Base-by-base conservation (phyloP, 2,113 vertebrate genomes). In the Illadopsis cleaveri region DNA sequence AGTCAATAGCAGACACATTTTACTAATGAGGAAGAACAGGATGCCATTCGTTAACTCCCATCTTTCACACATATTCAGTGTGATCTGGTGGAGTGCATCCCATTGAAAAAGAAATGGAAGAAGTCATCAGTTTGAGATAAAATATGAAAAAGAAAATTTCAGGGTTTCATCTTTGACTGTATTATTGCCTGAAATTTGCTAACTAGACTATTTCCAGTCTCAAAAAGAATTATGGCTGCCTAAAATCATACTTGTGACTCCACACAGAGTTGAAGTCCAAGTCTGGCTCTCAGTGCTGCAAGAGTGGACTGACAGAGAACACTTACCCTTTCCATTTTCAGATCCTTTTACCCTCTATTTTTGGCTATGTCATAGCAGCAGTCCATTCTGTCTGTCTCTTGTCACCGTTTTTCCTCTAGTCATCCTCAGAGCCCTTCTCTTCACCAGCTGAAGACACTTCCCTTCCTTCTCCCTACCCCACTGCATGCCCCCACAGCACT, bases 21-120 rank as follows among this genome's bases (percentile, higher is more conserved):
- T 94, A 82, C 38, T 95, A 95, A 88, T 60, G 51, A 94, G 51
- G n/a, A 60, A 88, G 84, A 95, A 91, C 56, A 93, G 73, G 75
- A 94, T 93, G 75, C 38, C 76, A 57, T 95, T 94, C 66, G 85
- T 95, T 94, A 91, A 44, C 73, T 91, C 45, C 44, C 56, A 86
- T 94, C 68, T 93, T 89, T 93, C 75, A 94, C 86, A 95, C 71
- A 64, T 94, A 78, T 20, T 87, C 38, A 64, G 28, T 61, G 56
- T 86, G 90, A 90, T 81, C 80, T 83, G 60, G 57, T 72, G 17
- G 66, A 93, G n/a, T 18, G 54, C 42, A 58, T 71, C 72, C 56
- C 70, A 57, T 8, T 82, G 54, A 83, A 79, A 95, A 91, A 94
- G 33, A 83, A 77, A 95, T 47, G 38, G 50, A 88, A 88, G 38